Conservation (phyloP, 2,888 invertebrate genomes). For the Erebia ligea region DNA sequence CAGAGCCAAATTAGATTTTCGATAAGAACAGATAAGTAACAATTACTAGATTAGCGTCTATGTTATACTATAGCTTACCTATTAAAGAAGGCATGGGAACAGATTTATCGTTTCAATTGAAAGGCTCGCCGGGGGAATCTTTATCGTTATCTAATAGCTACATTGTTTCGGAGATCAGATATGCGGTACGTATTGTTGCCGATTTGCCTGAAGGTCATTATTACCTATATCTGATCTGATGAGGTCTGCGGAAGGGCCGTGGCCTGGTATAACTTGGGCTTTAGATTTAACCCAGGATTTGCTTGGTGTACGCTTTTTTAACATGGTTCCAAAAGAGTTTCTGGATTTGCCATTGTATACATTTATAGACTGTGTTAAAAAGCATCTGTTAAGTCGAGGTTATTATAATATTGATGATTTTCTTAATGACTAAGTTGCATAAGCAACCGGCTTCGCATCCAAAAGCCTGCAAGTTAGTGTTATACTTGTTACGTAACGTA, state of each 20-base stretch:
- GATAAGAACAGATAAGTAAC: slow-evolving; percentile 14
- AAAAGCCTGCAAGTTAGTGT: too few species aligned
- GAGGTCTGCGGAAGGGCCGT: slow-evolving; percentile 18
- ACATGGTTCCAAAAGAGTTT: too few species aligned
- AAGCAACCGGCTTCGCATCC: too few species aligned
- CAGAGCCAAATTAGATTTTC: slow-evolving; percentile 15
- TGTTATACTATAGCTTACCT: slow-evolving; percentile 21
- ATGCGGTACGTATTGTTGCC: slow-evolving; percentile 28
- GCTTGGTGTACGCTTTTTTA: too few species aligned
- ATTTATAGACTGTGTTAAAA: too few species aligned
- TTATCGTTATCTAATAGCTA: slow-evolving; percentile 31
- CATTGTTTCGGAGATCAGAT: slow-evolving; percentile 37
- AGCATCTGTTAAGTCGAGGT: too few species aligned
- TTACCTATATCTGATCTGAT: slow-evolving; percentile 26
- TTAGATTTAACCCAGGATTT: too few species aligned
- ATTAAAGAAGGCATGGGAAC: slow-evolving; percentile 34
- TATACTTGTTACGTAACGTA: too few species aligned
- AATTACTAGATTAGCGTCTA: slow-evolving; percentile 20
- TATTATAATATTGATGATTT: too few species aligned
- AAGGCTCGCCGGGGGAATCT: slow-evolving; percentile 29
- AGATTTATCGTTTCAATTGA: slow-evolving; percentile 34
- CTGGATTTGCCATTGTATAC: too few species aligned
- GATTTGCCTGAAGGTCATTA: slow-evolving; percentile 32
- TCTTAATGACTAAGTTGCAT: too few species aligned
- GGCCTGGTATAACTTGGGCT: not conserved